A percentile compares a stretch with the other conserved stretches of the same genome.
phyloP scores from a whole-genome alignment of 2,113 vertebrate species.

The Neotoma lepida region DNA sequence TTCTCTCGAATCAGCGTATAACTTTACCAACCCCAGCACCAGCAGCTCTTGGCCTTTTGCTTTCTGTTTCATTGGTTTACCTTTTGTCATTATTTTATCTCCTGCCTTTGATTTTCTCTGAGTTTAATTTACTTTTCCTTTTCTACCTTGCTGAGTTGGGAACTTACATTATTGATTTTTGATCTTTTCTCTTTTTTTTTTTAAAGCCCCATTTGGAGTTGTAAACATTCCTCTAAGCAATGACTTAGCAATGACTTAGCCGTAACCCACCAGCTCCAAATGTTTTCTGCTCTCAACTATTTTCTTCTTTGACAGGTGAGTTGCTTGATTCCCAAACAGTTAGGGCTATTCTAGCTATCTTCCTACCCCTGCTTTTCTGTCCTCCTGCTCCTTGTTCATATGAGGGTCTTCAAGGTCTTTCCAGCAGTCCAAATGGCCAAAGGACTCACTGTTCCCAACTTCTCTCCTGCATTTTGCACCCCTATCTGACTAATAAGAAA shows the following conservation, averaged over 20 bases:
- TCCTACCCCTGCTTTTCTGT: not conserved
- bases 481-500: not conserved
- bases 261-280: not conserved
- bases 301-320: not conserved
- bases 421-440: not conserved
- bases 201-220: not conserved
- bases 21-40: not conserved
- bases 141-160: not conserved
- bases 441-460: not conserved
- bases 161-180: not conserved
- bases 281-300: not conserved
- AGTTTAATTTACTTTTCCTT: not conserved
- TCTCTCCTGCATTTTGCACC: not conserved
- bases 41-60: not conserved
- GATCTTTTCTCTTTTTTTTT: not conserved
- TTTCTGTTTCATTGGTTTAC: not conserved
- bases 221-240: not conserved
- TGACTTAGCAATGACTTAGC: no score
- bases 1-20: not conserved
- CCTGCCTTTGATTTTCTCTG: constrained; percentile 2
- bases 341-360: not conserved
- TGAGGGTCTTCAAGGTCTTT: not conserved
- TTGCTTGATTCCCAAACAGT: not conserved
- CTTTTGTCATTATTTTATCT: not conserved
- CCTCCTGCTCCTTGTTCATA: not conserved